These are phyloP conservation scores for Netta rufina DNA, from an alignment of 2,797 vertebrate genomes.

Conservation along the genomic window DNA sequence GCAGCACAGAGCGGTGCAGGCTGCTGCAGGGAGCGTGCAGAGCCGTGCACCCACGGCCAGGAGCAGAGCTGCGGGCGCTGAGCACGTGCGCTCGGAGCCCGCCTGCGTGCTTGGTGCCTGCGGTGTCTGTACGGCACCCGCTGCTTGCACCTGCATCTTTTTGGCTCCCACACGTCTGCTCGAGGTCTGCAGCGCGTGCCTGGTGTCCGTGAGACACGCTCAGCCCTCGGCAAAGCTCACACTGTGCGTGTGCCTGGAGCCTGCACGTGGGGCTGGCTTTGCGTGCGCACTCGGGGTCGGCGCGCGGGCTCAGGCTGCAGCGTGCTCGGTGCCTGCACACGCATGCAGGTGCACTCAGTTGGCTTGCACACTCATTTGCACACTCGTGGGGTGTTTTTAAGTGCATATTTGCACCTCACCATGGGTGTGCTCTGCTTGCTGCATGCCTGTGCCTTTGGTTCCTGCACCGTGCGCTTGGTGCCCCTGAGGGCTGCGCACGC, in stretches of 20 bases:
- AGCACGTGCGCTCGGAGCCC: neutral
- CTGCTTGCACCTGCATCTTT: neutral
- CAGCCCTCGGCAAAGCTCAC: neutral
- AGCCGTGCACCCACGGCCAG: too few species aligned
- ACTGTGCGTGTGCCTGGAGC: too few species aligned
- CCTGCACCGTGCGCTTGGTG: neutral
- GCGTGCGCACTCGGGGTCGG: too few species aligned
- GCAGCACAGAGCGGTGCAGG: too few species aligned
- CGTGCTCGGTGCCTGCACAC: fast-evolving
- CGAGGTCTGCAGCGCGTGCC: fast-evolving
- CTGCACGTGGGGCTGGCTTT: too few species aligned
- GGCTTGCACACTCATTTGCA: fast-evolving
- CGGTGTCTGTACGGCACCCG: fast-evolving
- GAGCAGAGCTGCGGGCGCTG: too few species aligned
- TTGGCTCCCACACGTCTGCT: neutral
- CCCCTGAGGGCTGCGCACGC: neutral
- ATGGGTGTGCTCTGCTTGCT: neutral
- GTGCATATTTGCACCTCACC: neutral
- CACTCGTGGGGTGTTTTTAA: fast-evolving
- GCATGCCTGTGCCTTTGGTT: neutral
- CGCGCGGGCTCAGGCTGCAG: neutral
- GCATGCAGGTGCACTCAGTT: too few species aligned
- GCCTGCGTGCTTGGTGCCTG: fast-evolving
- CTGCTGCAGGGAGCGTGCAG: neutral
- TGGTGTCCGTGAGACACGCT: fast-evolving